Evolutionary conservation across 2,888 invertebrate species (phyloP).

Genomic region (Drosophila acutilabella): DNA sequence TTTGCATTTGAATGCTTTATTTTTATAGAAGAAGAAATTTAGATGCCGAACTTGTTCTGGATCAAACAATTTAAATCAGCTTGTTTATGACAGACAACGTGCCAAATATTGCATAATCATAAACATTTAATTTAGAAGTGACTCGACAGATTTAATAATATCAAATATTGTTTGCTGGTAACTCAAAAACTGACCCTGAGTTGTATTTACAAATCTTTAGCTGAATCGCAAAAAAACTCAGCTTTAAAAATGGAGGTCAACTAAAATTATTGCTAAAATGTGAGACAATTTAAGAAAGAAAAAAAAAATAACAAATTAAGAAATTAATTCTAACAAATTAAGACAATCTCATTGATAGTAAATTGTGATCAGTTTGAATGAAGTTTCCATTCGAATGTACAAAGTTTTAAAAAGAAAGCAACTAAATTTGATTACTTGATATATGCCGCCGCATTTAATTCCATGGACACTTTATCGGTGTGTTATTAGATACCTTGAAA

Average conservation of each 20-base stretch:
- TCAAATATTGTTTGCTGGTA: constrained; percentile 8
- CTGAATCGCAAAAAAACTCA: background rate
- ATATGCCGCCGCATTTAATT: background rate
- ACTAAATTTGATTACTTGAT: background rate
- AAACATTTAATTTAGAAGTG: constrained; percentile 33
- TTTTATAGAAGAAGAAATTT: background rate
- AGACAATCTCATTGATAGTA: too few relatives aligned
- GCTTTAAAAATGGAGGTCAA: background rate
- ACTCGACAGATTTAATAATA: constrained; percentile 34
- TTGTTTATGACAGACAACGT: constrained; percentile 14
- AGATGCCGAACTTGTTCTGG: constrained; percentile 53
- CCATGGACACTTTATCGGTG: background rate
- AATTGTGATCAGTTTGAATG: too few relatives aligned
- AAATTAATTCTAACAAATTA: background rate
- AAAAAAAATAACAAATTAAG: background rate
- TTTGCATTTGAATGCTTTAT: background rate
- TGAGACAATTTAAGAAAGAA: background rate
- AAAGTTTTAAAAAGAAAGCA: background rate
- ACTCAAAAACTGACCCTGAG: constrained; percentile 18
- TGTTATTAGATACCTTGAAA: background rate
- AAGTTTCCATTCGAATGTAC: background rate
- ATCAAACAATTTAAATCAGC: constrained; percentile 28
- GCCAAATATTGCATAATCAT: constrained; percentile 51
- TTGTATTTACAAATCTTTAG: constrained; percentile 2
- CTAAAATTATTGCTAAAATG: background rate